A percentile compares a stretch with the other conserved stretches of the same genome.
Evolutionary conservation across 2,888 invertebrate genomes (phyloP).

Genomic region (Cephus pygmeus): DNA sequence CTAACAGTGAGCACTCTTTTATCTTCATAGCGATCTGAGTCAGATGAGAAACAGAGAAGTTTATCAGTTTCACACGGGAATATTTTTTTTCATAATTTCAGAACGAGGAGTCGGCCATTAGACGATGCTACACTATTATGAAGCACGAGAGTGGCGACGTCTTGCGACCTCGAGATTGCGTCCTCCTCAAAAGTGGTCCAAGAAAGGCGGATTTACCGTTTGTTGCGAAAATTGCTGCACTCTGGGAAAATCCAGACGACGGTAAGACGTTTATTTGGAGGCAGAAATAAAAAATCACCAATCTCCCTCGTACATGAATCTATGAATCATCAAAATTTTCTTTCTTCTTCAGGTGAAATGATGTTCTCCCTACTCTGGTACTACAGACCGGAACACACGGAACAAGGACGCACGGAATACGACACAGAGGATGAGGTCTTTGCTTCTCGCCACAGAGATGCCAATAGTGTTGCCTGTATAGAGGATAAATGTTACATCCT

Average conservation of each 20-base stretch:
- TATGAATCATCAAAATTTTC: not conserved
- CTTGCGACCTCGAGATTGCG: constrained; percentile 89
- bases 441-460: constrained; percentile 94
- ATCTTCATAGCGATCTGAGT: not conserved
- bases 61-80: not conserved
- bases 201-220: constrained; percentile 89
- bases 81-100: constrained; percentile 58
- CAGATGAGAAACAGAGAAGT: not conserved
- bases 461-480: constrained; percentile 96
- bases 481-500: constrained; percentile 98
- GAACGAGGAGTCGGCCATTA: constrained; percentile 81
- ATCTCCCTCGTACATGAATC: not conserved
- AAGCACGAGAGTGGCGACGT: constrained; percentile 86
- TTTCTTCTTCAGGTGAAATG: constrained; percentile 83
- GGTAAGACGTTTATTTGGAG: constrained; percentile 68
- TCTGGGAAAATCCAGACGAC: constrained; percentile 95
- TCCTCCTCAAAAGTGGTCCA: constrained; percentile 87
- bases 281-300: not conserved
- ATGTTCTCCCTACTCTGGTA: constrained; percentile 98
- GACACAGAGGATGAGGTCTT: constrained; percentile 94
- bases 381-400: constrained; percentile 97
- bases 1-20: constrained; percentile 77
- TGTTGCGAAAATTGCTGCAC: constrained; percentile 92
- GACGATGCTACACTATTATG: constrained; percentile 92
- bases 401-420: constrained; percentile 82